Base-by-base conservation (phyloP, 2,888 invertebrate genomes). In the Tromatobia lineatoria region DNA sequence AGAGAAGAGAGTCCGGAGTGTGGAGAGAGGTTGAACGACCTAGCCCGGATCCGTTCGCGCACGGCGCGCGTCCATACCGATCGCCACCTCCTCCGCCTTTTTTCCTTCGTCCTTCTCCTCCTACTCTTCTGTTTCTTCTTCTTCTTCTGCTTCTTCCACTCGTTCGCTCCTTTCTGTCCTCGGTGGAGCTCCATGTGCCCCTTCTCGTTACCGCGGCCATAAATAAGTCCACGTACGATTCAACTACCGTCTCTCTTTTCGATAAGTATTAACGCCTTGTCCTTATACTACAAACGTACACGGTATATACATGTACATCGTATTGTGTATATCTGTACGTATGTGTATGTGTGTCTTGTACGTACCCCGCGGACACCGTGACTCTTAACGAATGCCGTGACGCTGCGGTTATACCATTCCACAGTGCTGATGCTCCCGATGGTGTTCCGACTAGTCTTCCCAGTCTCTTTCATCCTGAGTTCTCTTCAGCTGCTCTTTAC, bases 21-120 rank as follows among this genome's bases (percentile, higher is more conserved):
- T 86, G 90, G 88, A 87, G 88, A 88, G 90, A 91, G 89, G 91
- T 91, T 91, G 91, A 91, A 91, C 91, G 91, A 91, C 91, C 91
- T 90, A 91, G 91, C 91, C 91, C 91, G 91, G 91, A 91, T 91
- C 91, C 91, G 87, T 87, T 86, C 80, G 83, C 83, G 83, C 80
- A 75, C 79, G 83, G 76, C 87, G 87, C 87, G 90, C 90, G 89
- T 91, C 88, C 90, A 89, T 91, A 91, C 91, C 90, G 90, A 91
- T 90, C 91, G 89, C 87, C 90, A 83, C 83, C 83, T 75, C 69
- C 82, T 70, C 69, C 78, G 61, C 59, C 70, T 45, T 61, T 74
- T 83, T 74, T 77, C 20, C 73, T 77, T 83, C 87, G 20, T 64
- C 54, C 71, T 25, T 70, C 69, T 34, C 23, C 29, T 25, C 61